A percentile compares a stretch with the other conserved stretches of the same genome.
Evolutionary conservation across 1,140 invertebrate species (phyloP).

Genomic region (Sarcophaga peregrina): DNA sequence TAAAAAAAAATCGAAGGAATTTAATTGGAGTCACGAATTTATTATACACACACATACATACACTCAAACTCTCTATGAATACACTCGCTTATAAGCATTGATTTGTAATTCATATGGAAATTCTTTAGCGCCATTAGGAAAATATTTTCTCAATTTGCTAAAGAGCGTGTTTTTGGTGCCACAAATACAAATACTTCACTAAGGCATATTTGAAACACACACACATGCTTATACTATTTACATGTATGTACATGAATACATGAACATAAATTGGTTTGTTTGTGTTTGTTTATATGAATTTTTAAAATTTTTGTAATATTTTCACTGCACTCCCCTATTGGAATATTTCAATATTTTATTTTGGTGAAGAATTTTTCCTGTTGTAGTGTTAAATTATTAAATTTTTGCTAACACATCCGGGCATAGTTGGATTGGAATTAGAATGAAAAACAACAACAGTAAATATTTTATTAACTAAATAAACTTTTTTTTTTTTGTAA

Average conservation of each 20-base stretch:
- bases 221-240: neutral
- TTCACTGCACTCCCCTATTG: neutral
- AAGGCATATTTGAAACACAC: neutral
- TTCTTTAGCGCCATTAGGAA: slow-evolving; percentile 22
- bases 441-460: too few relatives aligned
- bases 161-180: neutral
- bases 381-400: neutral
- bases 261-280: neutral
- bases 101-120: neutral
- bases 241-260: neutral
- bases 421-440: neutral
- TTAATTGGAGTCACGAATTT: slow-evolving; percentile 17
- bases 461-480: too few relatives aligned
- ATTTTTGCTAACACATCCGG: neutral
- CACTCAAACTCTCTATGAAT: neutral
- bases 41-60: neutral
- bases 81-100: neutral
- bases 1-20: neutral
- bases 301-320: neutral
- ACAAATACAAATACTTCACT: neutral
- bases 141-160: slow-evolving; percentile 7
- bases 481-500: too few relatives aligned
- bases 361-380: neutral
- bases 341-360: neutral
- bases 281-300: neutral